Evolutionary conservation across 2,113 vertebrate genomes (phyloP).

Genomic region (Heterotilapia buettikoferi): DNA sequence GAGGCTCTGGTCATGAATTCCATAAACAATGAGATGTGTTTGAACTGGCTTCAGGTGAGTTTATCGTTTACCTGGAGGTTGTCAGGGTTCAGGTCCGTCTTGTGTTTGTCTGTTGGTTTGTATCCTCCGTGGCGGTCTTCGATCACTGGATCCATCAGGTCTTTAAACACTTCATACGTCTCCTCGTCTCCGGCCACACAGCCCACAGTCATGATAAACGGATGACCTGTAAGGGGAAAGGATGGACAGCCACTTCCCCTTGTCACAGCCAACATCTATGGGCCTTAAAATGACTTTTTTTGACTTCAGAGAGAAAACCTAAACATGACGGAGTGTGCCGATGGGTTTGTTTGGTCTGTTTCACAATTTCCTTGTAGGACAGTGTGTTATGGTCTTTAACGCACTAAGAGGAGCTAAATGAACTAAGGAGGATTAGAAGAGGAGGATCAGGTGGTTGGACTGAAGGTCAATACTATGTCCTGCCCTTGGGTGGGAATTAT

Average conservation of each 20-base stretch:
- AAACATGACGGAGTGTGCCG: background rate
- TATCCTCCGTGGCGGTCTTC: conserved; percentile 93
- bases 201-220: conserved; percentile 94
- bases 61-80: conserved; percentile 79
- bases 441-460: background rate
- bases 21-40: background rate
- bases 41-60: background rate
- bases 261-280: background rate
- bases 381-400: background rate
- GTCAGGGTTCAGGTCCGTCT: conserved; percentile 86
- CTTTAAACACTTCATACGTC: conserved; percentile 85
- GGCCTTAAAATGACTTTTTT: background rate
- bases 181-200: conserved; percentile 92
- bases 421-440: background rate
- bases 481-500: background rate
- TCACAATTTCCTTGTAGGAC: background rate
- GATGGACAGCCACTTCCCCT: background rate
- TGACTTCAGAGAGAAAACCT: background rate
- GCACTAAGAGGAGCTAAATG: background rate
- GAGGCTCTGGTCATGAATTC: background rate
- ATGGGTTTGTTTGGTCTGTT: background rate
- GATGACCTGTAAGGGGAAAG: conserved; percentile 77
- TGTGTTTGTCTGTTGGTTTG: conserved; percentile 88
- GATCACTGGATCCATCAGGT: conserved; percentile 89
- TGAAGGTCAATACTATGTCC: background rate